Evolutionary conservation across 1,140 invertebrate species (phyloP), one percentile per base, ranked within the genome.

Genomic region (Xylocopa sonorina): DNA sequence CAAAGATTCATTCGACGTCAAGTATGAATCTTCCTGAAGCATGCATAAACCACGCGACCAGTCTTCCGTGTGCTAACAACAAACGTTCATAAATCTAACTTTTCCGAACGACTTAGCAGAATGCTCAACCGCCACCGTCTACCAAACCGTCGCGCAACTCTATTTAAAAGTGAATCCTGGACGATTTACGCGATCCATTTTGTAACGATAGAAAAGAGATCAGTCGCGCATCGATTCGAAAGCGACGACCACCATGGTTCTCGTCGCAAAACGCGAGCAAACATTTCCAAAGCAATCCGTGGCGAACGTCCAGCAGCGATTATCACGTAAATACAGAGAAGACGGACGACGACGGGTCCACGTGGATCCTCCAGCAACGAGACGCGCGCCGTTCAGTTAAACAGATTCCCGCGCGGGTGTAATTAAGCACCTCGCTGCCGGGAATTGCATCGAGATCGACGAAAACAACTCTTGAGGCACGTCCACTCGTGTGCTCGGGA

Each of bases 391-490:
- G n/a, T n/a, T 34, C 50, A 32, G 51, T n/a, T 60, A 77, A 62
- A 72, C 73, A 73, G 46, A 78, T 74, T 78, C 38, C 50, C 64
- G 58, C 12, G 32, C 27, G 32, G n/a, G 18, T 29, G 66, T 84
- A 86, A 86, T 86, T 85, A 80, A 82, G 66, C 58, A 71, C 62
- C n/a, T 72, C 53, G 48, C 29, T 55, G 50, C 48, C 27, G 48
- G 46, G 73, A 71, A 86, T 68, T 69, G 73, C 76, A 80, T 73
- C 34, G 62, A 55, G 78, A 80, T 85, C 55, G 64, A 51, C 27
- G 76, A 82, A 80, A 86, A 85, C 80, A 81, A 69, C 83, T 85
- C 80, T 64, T 75, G 43, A 62, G 55, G 48, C 79, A 78, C 84
- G 60, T 82, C 69, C 64, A 66, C 67, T 72, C 69, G 66, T 68